Evolutionary conservation across 2,797 vertebrate genomes (phyloP).

Genomic region (Oreortyx pictus): DNA sequence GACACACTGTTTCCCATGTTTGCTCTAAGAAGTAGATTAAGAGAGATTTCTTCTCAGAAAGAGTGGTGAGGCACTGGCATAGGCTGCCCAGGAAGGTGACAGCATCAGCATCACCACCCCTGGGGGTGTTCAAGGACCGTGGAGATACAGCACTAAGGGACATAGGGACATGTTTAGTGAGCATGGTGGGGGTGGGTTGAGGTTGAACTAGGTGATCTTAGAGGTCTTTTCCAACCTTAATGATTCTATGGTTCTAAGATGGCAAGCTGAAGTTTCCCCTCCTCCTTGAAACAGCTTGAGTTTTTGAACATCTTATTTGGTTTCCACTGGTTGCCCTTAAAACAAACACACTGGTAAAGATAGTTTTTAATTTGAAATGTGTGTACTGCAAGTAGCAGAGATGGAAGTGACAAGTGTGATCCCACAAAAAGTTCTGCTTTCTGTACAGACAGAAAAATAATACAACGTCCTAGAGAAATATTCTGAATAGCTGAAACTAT

Average conservation of each 20-base stretch:
- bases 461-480: not conserved
- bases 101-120: too few species aligned
- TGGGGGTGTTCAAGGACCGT: too few species aligned
- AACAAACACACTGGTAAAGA: not conserved
- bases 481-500: not conserved
- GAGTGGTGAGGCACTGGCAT: too few species aligned
- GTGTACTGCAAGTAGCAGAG: not conserved
- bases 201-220: too few species aligned
- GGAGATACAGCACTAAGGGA: too few species aligned
- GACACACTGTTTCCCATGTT: not conserved
- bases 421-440: not conserved
- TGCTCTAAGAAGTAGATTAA: not conserved
- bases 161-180: too few species aligned
- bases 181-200: too few species aligned
- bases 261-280: not conserved
- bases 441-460: not conserved
- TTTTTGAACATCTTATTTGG: not conserved
- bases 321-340: not conserved
- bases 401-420: not conserved
- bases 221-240: too few species aligned
- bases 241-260: too few species aligned
- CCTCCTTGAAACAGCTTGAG: not conserved
- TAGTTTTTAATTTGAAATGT: not conserved
- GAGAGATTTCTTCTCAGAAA: not conserved
- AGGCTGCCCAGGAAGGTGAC: too few species aligned